Conservation (phyloP, 2,113 vertebrate species). For the Perccottus glenii region DNA sequence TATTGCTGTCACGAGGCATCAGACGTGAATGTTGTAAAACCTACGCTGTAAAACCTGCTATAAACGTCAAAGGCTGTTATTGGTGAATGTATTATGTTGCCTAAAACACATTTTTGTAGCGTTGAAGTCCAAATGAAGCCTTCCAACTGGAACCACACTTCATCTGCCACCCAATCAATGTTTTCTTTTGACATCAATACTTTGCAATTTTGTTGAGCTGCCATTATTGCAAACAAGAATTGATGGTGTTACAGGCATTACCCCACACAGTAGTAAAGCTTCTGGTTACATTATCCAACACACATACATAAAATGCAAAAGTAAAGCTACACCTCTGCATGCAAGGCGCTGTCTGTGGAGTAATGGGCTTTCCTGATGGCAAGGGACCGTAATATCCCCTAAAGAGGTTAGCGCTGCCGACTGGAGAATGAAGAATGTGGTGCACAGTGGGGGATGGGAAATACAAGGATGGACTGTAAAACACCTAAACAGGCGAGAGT, state of each 20-base stretch:
- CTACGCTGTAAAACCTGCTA: background rate
- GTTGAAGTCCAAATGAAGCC: background rate
- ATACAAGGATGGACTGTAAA: constrained; percentile 39
- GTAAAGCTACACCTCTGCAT: constrained; percentile 63
- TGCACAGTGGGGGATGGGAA: constrained; percentile 46
- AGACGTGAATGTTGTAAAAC: background rate
- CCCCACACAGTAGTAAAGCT: constrained; percentile 27
- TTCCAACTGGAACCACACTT: constrained; percentile 7
- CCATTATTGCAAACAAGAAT: constrained; percentile 33
- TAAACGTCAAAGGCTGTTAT: background rate
- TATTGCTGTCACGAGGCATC: constrained; percentile 9
- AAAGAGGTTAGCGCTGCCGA: constrained; percentile 72
- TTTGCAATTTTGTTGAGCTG: constrained; percentile 21
- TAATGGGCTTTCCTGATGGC: constrained; percentile 73
- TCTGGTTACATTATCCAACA: constrained; percentile 60
- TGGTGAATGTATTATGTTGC: too few species aligned
- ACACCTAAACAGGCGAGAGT: constrained; percentile 34
- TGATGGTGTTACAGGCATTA: constrained; percentile 41
- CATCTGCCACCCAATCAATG: constrained; percentile 18
- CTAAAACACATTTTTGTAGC: too few species aligned
- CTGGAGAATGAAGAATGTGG: constrained; percentile 56
- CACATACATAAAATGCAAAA: constrained; percentile 38
- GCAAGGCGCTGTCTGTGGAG: constrained; percentile 58
- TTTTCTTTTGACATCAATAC: constrained; percentile 44
- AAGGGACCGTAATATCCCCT: constrained; percentile 69